Conservation (phyloP, 2,797 vertebrate species). For the Molothrus aeneus region DNA sequence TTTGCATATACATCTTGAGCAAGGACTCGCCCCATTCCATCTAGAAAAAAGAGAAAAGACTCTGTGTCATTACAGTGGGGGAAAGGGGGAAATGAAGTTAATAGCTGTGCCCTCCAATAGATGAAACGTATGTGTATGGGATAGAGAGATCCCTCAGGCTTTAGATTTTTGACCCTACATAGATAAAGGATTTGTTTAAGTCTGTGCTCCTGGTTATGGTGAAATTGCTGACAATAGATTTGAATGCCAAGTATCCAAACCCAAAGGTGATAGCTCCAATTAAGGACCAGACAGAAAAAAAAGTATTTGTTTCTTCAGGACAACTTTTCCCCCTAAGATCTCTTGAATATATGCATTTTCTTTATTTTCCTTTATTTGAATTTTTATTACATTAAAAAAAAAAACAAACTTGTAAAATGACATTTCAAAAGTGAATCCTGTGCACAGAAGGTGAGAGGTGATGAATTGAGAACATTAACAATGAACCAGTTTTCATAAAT, state of each 20-base stretch:
- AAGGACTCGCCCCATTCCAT: slow-evolving; percentile 96
- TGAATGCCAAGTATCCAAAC: background rate
- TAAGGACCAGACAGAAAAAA: background rate
- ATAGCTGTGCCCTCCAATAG: background rate
- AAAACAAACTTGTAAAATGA: background rate
- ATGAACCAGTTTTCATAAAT: background rate
- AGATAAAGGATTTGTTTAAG: slow-evolving; percentile 1
- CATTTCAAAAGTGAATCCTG: background rate
- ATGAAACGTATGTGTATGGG: background rate
- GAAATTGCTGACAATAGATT: background rate
- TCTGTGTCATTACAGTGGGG: slow-evolving; percentile 4
- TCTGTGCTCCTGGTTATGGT: background rate
- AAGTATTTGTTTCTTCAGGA: background rate
- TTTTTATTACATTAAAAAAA: background rate
- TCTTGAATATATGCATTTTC: background rate
- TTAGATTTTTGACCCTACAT: background rate
- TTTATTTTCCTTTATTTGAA: background rate
- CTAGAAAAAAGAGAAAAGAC: slow-evolving; percentile 71
- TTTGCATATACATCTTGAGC: slow-evolving; percentile 99
- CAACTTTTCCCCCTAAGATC: background rate
- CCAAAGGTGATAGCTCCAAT: background rate
- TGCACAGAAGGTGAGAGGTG: background rate
- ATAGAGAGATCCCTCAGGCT: background rate
- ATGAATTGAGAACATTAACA: background rate
- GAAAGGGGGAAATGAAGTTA: background rate